Conservation (phyloP, 2,888 invertebrate species). For the Polydesmus complanatus region DNA sequence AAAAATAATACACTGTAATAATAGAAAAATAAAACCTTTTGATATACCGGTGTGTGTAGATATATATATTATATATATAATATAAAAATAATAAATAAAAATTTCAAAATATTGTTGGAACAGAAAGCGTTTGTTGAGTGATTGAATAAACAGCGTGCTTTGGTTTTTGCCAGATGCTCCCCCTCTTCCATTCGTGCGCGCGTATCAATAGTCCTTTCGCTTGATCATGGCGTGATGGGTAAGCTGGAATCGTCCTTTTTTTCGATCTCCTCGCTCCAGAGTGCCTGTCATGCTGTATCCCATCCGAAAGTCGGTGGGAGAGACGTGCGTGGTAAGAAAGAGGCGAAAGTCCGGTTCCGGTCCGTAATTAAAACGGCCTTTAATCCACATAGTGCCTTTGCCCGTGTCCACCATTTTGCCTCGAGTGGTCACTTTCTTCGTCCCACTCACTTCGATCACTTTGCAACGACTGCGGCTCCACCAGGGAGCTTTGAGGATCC, state of each 20-base stretch:
- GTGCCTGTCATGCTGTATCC: slow-evolving; percentile 80
- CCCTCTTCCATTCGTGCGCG: too few relatives aligned
- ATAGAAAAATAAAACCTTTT: too few relatives aligned
- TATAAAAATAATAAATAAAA: too few relatives aligned
- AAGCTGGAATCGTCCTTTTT: slow-evolving; percentile 61
- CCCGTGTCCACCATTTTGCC: slow-evolving; percentile 68
- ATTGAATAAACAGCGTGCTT: too few relatives aligned
- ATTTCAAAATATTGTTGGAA: too few relatives aligned
- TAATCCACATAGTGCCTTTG: slow-evolving; percentile 61
- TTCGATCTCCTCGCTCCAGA: slow-evolving; percentile 57
- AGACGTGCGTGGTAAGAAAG: slow-evolving; percentile 69
- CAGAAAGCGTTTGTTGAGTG: too few relatives aligned
- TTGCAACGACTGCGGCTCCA: slow-evolving; percentile 71
- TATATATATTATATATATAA: too few relatives aligned
- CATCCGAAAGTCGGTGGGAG: slow-evolving; percentile 74
- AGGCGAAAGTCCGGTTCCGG: slow-evolving; percentile 61
- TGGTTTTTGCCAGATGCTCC: too few relatives aligned
- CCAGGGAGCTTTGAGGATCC: slow-evolving; percentile 74
- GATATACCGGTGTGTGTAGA: too few relatives aligned
- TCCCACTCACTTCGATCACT: slow-evolving; percentile 69
- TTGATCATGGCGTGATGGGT: slow-evolving; percentile 77
- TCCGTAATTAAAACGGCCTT: slow-evolving; percentile 59
- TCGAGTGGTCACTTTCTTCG: slow-evolving; percentile 56
- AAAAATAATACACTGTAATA: too few relatives aligned
- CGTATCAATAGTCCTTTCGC: slow-evolving; percentile 47